Conservation (phyloP, 2,888 invertebrate species). For the Amaurobius ferox region DNA sequence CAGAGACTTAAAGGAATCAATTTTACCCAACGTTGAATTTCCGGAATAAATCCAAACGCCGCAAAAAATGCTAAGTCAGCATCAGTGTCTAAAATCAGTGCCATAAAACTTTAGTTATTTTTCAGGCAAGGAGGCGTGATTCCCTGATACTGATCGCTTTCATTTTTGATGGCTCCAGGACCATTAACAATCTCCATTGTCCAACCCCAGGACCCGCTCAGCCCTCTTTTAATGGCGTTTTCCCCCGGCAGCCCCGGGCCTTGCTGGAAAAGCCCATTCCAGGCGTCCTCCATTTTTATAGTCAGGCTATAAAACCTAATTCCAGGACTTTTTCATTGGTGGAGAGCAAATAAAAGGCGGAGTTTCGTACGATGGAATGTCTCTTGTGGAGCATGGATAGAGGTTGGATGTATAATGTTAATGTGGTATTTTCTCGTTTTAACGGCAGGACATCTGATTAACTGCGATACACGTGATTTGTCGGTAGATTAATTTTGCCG, state of each 20-base stretch:
- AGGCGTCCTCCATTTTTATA: conserved; percentile 69
- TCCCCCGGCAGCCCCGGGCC: conserved; percentile 23
- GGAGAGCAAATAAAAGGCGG: conserved; percentile 66
- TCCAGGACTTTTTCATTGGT: conserved; percentile 45
- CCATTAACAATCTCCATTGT: conserved; percentile 64
- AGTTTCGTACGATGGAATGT: conserved; percentile 52
- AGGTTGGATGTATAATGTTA: conserved; percentile 61
- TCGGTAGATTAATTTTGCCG: conserved; percentile 70
- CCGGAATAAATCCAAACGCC: neutral
- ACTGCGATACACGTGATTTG: conserved; percentile 69
- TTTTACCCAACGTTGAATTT: neutral
- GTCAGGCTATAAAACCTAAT: conserved; percentile 65
- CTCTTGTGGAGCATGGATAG: conserved; percentile 13
- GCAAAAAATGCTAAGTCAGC: conserved; percentile 64
- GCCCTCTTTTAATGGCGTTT: conserved; percentile 51
- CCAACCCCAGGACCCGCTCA: conserved; percentile 28
- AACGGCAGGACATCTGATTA: conserved; percentile 68
- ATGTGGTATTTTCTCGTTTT: conserved; percentile 53
- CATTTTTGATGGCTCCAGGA: conserved; percentile 54
- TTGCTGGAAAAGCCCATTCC: conserved; percentile 61
- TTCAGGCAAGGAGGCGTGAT: conserved; percentile 61
- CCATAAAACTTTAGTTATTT: conserved; percentile 66
- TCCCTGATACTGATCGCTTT: conserved; percentile 38
- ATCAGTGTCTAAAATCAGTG: conserved; percentile 57
- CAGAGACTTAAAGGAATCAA: neutral